Evolutionary conservation across 2,113 vertebrate genomes (phyloP), one percentile per base, ranked within the genome.

Genomic region (Columba janthina): DNA sequence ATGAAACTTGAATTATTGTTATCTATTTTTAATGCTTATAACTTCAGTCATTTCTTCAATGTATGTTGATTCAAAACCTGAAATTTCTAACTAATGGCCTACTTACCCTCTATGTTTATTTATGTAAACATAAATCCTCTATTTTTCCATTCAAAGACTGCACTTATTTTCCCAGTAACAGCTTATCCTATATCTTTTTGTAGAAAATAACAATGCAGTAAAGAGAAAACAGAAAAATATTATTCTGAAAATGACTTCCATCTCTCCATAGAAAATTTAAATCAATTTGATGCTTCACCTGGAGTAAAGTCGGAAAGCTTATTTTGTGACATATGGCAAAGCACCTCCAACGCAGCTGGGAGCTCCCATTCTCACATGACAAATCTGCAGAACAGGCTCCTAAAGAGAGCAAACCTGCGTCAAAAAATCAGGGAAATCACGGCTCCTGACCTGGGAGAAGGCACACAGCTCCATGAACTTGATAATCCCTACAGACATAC

Each of bases 11-110:
- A 73, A 62, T 94, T 70, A 91, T n/a, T 76, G 28, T 76, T 91
- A 85, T 88, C 83, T 71, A 58, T 32, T 70, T 97, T 85, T 85
- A 88, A 85, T 85, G 64, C 24, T 83, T 83, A 79, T 74, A 76
- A 53, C 64, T 56, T 89, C n/a, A 79, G 62, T 46, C 3, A 48
- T 91, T 88, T 90, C 58, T 88, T 88, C 85, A 62, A 46, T 4
- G 11, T 38, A 66, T 28, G 67, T 51, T 95, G 72, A 94, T 88
- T 85, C 75, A 83, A 76, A 80, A 20, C 29, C 31, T 77, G 60
- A 83, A 58, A 73, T 92, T 83, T 92, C 69, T 86, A 92, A 77
- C 74, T 79, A 92, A 92, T 29, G 8, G n/a, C 60, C 79, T 90
- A 42, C 24, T 94, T 88, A 76, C 12, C 9, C 12, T 77, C 83